A percentile compares a stretch with the other conserved stretches of the same genome.
Evolutionary conservation across 2,113 vertebrate species (phyloP).

Genomic region (Rousettus leschenaultii): DNA sequence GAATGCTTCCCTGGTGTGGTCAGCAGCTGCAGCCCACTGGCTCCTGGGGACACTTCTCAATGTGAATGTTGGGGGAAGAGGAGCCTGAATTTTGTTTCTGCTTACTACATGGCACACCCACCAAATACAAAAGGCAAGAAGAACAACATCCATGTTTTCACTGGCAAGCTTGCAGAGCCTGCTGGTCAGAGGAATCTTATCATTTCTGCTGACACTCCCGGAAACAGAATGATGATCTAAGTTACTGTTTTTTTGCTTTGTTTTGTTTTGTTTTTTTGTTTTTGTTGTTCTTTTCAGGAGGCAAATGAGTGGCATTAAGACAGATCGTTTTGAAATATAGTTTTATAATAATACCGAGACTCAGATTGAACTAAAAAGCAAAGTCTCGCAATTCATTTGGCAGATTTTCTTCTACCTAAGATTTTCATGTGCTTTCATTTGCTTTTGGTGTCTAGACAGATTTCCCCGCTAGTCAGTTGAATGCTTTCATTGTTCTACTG

Average conservation of each 20-base stretch:
- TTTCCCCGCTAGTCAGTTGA: not conserved
- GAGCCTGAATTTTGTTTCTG: conserved; percentile 48
- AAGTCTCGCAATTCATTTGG: not conserved
- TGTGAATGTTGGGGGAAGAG: not conserved
- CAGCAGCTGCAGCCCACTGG: not conserved
- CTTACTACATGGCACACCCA: not conserved
- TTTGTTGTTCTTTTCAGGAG: conserved; percentile 51
- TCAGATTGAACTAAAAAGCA: not conserved
- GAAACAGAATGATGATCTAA: conserved; percentile 26
- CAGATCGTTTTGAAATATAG: conserved; percentile 37
- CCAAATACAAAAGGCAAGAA: conserved; percentile 15
- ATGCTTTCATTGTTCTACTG: conserved; percentile 23
- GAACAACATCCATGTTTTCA: conserved; percentile 26
- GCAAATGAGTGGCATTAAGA: conserved; percentile 52
- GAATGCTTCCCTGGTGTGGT: not conserved
- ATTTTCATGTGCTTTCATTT: conserved; percentile 44
- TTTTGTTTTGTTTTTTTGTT: not conserved
- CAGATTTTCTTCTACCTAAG: conserved; percentile 25
- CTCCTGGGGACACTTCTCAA: not conserved
- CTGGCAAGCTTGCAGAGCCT: conserved; percentile 41
- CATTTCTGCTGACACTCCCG: conserved; percentile 39
- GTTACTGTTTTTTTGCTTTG: conserved; percentile 6
- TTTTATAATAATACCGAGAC: not conserved
- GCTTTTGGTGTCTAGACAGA: conserved; percentile 16
- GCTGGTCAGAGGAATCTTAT: conserved; percentile 26